Evolutionary conservation across 2,797 vertebrate species (phyloP).

Genomic region (Leptatherina wallacei): DNA sequence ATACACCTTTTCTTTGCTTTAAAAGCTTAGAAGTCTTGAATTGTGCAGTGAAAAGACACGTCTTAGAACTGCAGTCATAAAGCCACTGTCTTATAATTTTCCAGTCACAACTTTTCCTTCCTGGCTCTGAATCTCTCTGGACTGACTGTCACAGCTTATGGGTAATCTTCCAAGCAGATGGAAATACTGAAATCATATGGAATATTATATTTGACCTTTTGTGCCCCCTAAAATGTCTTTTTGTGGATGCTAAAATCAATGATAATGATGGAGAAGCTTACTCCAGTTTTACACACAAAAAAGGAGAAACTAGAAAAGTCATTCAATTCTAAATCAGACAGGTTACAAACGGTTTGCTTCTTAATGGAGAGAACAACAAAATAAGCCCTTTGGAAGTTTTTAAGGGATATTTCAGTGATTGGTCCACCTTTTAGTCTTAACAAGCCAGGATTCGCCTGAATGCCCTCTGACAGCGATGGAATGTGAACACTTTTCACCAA

Average conservation of each 20-base stretch:
- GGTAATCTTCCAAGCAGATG: constrained; percentile 81
- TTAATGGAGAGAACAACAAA: neutral
- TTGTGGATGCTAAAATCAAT: constrained; percentile 49
- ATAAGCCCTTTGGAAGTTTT: constrained; percentile 5
- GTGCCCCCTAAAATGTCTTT: constrained; percentile 47
- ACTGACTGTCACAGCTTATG: constrained; percentile 64
- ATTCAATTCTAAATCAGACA: constrained; percentile 3
- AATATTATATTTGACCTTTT: constrained; percentile 72
- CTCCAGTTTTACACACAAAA: neutral
- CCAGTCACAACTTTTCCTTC: constrained; percentile 60
- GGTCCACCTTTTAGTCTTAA: constrained; percentile 56
- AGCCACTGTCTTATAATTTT: constrained; percentile 62
- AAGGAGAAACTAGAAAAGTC: neutral
- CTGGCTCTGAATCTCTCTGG: constrained; percentile 53
- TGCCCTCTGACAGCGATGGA: constrained; percentile 82
- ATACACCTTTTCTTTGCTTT: constrained; percentile 46
- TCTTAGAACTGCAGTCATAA: constrained; percentile 54
- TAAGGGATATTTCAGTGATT: constrained; percentile 37
- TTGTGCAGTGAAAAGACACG: constrained; percentile 35
- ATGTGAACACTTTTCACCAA: constrained; percentile 79
- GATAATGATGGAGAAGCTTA: constrained; percentile 23
- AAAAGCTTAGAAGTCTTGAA: constrained; percentile 18
- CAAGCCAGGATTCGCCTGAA: constrained; percentile 79
- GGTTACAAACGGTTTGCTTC: neutral
- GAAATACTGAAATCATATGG: constrained; percentile 81